A percentile compares a stretch with the other conserved stretches of the same genome.
Conservation (phyloP, 37 sponge, comb jelly and placozoan genomes). For the Bolinopsis microptera region DNA sequence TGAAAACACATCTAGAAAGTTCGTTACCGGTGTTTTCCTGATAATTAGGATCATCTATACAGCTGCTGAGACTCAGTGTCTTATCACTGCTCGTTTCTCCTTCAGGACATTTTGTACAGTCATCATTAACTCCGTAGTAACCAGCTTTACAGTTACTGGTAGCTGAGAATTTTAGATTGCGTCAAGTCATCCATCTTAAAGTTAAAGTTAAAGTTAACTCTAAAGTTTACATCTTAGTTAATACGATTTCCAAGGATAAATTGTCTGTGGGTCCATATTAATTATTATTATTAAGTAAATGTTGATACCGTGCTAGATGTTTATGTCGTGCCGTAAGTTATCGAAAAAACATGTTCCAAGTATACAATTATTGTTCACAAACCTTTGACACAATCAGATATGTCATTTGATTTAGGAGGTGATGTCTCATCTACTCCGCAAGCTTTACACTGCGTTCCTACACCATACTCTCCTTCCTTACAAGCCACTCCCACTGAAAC, state of each 20-base stretch:
- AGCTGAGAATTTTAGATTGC: not conserved
- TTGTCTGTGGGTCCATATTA: no score
- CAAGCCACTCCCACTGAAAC: not conserved
- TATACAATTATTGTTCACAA: no score
- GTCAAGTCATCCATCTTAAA: no score
- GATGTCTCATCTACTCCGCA: not conserved
- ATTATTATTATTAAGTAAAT: no score
- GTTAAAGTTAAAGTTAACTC: no score
- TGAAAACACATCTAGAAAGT: no score
- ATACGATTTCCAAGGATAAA: no score
- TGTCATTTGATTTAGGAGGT: not conserved
- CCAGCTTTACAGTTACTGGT: constrained; percentile 24
- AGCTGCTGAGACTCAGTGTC: not conserved
- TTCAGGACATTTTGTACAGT: not conserved
- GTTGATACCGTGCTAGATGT: no score
- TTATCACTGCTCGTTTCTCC: not conserved
- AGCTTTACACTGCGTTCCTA: not conserved
- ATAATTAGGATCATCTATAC: not conserved
- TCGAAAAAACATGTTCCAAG: no score
- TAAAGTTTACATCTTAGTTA: no score
- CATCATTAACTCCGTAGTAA: not conserved
- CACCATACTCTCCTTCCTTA: not conserved
- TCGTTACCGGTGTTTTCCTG: not conserved
- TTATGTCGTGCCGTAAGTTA: no score
- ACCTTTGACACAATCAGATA: not conserved